Evolutionary conservation across 2,888 invertebrate species (phyloP), one percentile per base, ranked within the genome.

Genomic region (Callimorpha dominula): DNA sequence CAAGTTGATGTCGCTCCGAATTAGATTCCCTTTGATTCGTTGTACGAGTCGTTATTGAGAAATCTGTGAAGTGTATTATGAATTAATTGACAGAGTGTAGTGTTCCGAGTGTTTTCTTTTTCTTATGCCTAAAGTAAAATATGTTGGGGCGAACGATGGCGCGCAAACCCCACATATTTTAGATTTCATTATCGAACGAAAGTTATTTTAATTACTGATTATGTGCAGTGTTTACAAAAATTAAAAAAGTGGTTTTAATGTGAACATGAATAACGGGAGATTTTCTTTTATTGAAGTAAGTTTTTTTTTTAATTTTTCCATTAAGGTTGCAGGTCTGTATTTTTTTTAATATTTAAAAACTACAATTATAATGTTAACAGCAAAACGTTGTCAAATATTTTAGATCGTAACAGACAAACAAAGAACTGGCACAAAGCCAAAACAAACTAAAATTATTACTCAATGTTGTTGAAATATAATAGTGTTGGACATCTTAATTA

Each of bases 1-100:
- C 91, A 92, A 93, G 91, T 91, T 91, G 89, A 87, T 89, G 89
- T 87, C 87, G 90, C 80, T 86, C 91, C 78, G 90, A 90, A 87
- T 90, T 90, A 89, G 88, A 87, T 85, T 83, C 85, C 83, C 82
- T 85, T 88, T 87, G 86, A 89, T 87, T 87, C 87, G 86, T 86
- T 86, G 88, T 86, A 87, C 71, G 81, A 76, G 70, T 72, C 76
- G 79, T 50, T 73, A 54, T 73, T 74, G 46, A 72, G 31, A 84
- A 88, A 87, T 88, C 88, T 85, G 88, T 86, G 87, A 87, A 87
- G 84, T 89, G 85, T 83, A 84, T 87, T 87, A 86, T 85, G 85
- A 82, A 74, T 72, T 81, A 81, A 81, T 75, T 79, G 81, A 85
- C 82, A 82, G 76, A 78, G 76, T 80, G 80, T 75, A 77, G 80